These are phyloP conservation scores for Nysson spinosus DNA, from an alignment of 2,888 invertebrate species.

Conservation along the genomic window DNA sequence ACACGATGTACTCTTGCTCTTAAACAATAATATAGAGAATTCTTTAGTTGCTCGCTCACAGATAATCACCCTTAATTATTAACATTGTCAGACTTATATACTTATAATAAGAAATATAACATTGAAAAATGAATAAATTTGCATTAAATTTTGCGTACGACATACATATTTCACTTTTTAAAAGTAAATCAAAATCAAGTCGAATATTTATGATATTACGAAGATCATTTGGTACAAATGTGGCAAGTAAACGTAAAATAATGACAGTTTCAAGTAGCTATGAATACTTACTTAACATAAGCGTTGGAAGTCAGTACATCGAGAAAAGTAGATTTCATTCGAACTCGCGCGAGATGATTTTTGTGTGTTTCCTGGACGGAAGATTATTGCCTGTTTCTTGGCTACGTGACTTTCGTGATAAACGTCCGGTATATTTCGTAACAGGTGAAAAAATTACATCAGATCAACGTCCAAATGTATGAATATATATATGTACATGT, in stretches of 20 bases:
- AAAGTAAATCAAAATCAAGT: no score
- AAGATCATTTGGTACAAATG: no score
- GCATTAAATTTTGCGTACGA: no score
- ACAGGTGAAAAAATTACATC: slow-evolving; percentile 63
- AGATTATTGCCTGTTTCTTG: slow-evolving; percentile 21
- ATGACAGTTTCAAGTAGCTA: no score
- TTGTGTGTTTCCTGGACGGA: slow-evolving; percentile 36
- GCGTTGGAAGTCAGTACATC: not conserved
- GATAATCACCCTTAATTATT: no score
- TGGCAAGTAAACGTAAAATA: no score
- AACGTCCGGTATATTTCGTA: slow-evolving; percentile 57
- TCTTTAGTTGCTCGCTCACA: not conserved
- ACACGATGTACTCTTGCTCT: not conserved
- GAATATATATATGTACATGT: slow-evolving; percentile 5
- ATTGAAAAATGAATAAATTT: no score
- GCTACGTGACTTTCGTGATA: slow-evolving; percentile 43
- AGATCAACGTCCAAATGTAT: slow-evolving; percentile 37
- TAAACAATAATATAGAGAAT: not conserved
- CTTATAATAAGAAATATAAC: no score
- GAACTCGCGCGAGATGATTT: slow-evolving; percentile 8
- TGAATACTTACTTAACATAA: no score
- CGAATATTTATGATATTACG: no score
- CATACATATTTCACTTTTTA: no score
- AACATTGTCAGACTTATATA: no score
- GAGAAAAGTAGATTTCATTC: slow-evolving; percentile 4